Conservation (phyloP, 1,140 invertebrate species). For the Formica exsecta region DNA sequence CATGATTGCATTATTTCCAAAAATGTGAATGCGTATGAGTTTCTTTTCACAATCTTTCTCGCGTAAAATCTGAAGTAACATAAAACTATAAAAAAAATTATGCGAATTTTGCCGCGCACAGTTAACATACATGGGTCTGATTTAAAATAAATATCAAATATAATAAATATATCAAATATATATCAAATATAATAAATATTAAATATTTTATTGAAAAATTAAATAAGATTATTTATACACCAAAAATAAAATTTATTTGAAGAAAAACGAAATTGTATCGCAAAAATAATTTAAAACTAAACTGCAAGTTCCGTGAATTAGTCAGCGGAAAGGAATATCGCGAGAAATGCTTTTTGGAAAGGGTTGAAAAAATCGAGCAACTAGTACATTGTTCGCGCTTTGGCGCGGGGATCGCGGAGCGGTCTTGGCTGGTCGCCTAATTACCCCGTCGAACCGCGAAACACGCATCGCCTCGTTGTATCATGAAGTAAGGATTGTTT, state of each 20-base stretch:
- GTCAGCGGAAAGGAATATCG: background rate
- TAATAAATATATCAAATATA: too few relatives aligned
- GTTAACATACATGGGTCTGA: too few relatives aligned
- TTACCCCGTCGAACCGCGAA: conserved; percentile 78
- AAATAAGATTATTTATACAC: too few relatives aligned
- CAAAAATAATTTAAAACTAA: background rate
- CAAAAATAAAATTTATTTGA: too few relatives aligned
- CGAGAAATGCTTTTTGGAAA: too few relatives aligned
- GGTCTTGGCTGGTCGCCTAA: conserved; percentile 77
- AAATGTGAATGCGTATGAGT: background rate
- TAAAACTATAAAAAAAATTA: too few relatives aligned
- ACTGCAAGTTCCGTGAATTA: background rate
- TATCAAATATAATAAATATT: too few relatives aligned
- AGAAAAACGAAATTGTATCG: background rate
- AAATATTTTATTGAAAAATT: too few relatives aligned
- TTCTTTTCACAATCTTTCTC: background rate
- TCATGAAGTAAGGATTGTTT: conserved; percentile 79
- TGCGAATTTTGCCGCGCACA: too few relatives aligned
- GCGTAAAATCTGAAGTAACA: background rate
- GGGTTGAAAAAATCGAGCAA: background rate
- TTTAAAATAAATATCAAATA: too few relatives aligned
- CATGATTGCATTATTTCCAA: background rate
- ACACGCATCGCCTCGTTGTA: conserved; percentile 72
- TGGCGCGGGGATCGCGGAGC: conserved; percentile 43
- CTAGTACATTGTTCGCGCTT: conserved; percentile 64